Evolutionary conservation across 2,113 vertebrate species (phyloP), one percentile per base, ranked within the genome.

Genomic region (Tychaedon coryphoeus): DNA sequence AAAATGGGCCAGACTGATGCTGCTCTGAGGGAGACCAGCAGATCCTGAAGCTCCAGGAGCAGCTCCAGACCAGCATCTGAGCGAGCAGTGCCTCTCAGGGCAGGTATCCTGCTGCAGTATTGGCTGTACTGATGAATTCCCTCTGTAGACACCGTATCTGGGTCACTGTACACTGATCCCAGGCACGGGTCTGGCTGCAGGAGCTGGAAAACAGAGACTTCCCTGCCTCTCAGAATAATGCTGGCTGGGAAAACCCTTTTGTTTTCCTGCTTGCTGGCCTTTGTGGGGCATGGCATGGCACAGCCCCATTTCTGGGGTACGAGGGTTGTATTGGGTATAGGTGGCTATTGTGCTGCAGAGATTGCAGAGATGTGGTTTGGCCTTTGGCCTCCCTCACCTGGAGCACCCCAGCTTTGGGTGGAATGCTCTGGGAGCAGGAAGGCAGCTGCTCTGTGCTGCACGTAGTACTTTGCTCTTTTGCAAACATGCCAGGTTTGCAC

Each of bases 401-500:
- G 31, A 90, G 40, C 29, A 26, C 9, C 62, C 18, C 5, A 20
- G 0, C 20, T 12, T 6, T 18, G 48, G 82, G 45, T 5, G 40
- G 2, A 6, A 19, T 31, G 65, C 77, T 82, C 23, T 34, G 40
- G 57, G 43, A 51, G 75, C 33, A 14, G 71, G 38, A 31, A 51
- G 19, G 75, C 54, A 60, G 45, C 58, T 0, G 1, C 53, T 71
- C 66, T 43, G 42, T 70, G 76, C 88, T 61, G 78, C 62, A 8
- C 2, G 0, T 36, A 51, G 42, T 12, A 14, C 85, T 92, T 40
- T 47, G 75, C 77, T 88, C 66, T 71, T 71, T 56, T 72, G 67
- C 94, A 93, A 91, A 83, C 58, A 20, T 48, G 80, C 84, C 80
- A 86, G 75, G 38, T 67, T 75, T 85, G 82, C 70, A 12, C 85